phyloP scores from a whole-genome alignment of 2,113 vertebrate genomes.

The Boleophthalmus pectinirostris region DNA sequence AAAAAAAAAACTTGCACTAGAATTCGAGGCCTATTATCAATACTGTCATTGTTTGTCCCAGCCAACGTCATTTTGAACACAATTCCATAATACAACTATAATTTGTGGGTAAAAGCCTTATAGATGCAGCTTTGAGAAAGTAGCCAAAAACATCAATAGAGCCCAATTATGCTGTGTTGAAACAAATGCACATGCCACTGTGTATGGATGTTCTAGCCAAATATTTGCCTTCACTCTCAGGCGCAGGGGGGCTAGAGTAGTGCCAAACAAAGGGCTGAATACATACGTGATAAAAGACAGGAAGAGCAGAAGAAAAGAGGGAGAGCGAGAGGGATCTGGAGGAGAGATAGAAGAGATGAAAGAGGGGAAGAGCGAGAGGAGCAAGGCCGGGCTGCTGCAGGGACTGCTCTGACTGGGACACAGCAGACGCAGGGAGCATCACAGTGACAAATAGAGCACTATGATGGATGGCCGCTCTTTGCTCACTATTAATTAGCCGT shows the following conservation, averaged over 20 bases:
- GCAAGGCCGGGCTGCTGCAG: slow-evolving; percentile 64
- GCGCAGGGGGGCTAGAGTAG: slow-evolving; percentile 50
- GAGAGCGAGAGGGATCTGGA: slow-evolving; percentile 67
- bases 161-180: slow-evolving; percentile 45
- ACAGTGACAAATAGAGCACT: slow-evolving; percentile 68
- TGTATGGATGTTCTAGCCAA: slow-evolving; percentile 61
- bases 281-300: slow-evolving; percentile 78
- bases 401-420: slow-evolving; percentile 45
- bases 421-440: slow-evolving; percentile 57
- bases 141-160: slow-evolving; percentile 21
- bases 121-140: slow-evolving; percentile 29
- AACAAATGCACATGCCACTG: slow-evolving; percentile 32
- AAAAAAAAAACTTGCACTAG: too few relatives aligned
- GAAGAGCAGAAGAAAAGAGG: slow-evolving; percentile 72
- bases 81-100: not conserved
- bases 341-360: slow-evolving; percentile 71
- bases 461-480: slow-evolving; percentile 73
- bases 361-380: slow-evolving; percentile 40
- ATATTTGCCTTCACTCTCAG: slow-evolving; percentile 76
- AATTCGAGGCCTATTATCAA: not conserved
- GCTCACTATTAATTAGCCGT: slow-evolving; percentile 77
- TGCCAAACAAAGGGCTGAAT: slow-evolving; percentile 67
- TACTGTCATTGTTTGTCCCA: not conserved
- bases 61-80: not conserved
- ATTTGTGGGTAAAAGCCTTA: not conserved